These are phyloP conservation scores for Perca schrenkii DNA, from an alignment of 2,113 vertebrate species.

Conservation along the genomic window DNA sequence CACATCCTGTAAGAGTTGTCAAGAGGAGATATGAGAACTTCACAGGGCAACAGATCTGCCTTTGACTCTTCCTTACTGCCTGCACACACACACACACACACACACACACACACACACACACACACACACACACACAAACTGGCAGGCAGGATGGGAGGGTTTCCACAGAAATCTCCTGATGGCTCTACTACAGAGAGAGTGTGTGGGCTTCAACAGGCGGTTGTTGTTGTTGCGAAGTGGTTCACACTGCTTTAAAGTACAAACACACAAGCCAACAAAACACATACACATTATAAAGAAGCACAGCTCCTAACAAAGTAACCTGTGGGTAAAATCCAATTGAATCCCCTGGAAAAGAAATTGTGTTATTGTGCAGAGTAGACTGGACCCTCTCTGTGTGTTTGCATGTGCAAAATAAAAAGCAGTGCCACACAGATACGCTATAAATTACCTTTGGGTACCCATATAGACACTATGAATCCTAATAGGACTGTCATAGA, in stretches of 20 bases:
- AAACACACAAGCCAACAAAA: conserved; percentile 28
- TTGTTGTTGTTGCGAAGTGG: conserved; percentile 63
- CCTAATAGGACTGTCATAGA: not conserved
- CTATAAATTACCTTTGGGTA: not conserved
- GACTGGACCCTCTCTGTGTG: conserved; percentile 1
- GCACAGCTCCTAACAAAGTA: conserved; percentile 45
- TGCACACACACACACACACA: conserved; percentile 25
- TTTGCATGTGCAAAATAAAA: conserved; percentile 14
- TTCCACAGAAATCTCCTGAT: conserved; percentile 74
- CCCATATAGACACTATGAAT: not conserved
- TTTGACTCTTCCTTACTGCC: conserved; percentile 40
- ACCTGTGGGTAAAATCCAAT: conserved; percentile 57
- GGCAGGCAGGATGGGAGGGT: conserved; percentile 61
- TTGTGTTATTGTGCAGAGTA: conserved; percentile 7
- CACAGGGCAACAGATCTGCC: conserved; percentile 67
- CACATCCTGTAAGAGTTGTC: conserved; percentile 61
- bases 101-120: conserved; percentile 25
- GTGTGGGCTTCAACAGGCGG: conserved; percentile 73
- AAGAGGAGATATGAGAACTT: conserved; percentile 61
- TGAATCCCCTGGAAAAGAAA: conserved; percentile 33
- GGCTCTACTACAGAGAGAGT: conserved; percentile 67
- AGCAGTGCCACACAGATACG: not conserved
- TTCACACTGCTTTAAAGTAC: conserved; percentile 53
- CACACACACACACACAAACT: conserved; percentile 27
- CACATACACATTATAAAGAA: conserved; percentile 12